Base-by-base conservation (phyloP, 1,140 invertebrate genomes). In the Zaprionus camerounensis region DNA sequence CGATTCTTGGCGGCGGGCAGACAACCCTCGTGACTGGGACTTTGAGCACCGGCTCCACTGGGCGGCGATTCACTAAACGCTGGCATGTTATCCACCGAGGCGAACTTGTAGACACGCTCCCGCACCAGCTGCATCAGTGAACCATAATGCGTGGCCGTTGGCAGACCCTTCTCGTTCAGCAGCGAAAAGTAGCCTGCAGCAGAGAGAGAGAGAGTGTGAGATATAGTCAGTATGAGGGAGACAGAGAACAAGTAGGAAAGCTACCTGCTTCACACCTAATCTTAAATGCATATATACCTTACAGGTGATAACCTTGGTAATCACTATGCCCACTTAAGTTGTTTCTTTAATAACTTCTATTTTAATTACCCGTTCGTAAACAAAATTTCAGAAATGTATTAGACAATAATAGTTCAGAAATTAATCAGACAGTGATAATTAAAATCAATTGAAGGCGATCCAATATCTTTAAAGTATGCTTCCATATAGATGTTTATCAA, bases 31-130 rank as follows among this genome's bases (percentile, higher is more conserved):
- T 91, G 77, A 5, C 76, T 91, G 61, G 91, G 80, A 77, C 78
- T 85, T n/a, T 64, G 17, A 3, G 46, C 46, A 5, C 46, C 57
- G 20, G 69, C 77, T 57, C 55, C 76, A 56, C 74, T 81, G 22
- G 79, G 62, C 28, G 83, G 74, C 15, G 92, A 92, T 70, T 93
- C 92, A 2, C 80, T 92, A 51, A 92, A 93, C 9, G 92, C 92
- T 38, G 90, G 80, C 84, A 93, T 90, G 63, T 92, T 92, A 53
- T 93, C 92, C 62, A 93, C 92, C 17, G 92, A 93, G 4, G 82
- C 78, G 53, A 93, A 93, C 78, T 93, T 93, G 63, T 87, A 92
- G 17, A 93, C 92, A n/a, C 92, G 80, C 59, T 93, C 92, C 0
- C 92, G 84, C 22, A 93, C 92, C 71, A 93, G 38, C 57, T 93